Conservation (phyloP, 92 coral and sea anemone genomes). For the Palythoa heliodiscus region DNA sequence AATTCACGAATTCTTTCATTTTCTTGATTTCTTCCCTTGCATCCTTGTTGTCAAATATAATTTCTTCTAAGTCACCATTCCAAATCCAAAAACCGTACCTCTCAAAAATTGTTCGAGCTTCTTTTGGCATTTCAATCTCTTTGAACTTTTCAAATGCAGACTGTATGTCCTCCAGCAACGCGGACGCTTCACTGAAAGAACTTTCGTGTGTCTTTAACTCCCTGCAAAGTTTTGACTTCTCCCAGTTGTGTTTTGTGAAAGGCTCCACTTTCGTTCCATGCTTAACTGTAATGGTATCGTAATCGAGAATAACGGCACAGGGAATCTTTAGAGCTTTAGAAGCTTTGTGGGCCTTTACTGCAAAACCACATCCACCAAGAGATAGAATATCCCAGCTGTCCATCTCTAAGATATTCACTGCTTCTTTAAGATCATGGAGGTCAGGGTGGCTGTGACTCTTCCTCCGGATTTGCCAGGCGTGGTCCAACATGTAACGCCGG, state of each 20-base stretch:
- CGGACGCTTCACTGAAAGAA: not conserved
- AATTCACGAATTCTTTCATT: not conserved
- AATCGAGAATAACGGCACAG: conserved; percentile 33
- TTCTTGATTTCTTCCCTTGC: not conserved
- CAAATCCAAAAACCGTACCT: conserved; percentile 35
- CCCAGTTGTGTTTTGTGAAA: conserved; percentile 28
- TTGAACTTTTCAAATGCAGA: not conserved
- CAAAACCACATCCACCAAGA: conserved; percentile 29
- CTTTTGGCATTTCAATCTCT: not conserved
- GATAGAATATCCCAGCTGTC: conserved; percentile 43
- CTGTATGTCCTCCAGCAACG: not conserved
- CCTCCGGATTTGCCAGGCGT: not conserved
- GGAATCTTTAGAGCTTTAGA: conserved; percentile 24
- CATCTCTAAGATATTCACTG: conserved; percentile 15
- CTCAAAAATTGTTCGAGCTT: not conserved
- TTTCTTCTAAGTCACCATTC: conserved; percentile 23
- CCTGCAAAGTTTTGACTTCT: conserved; percentile 18
- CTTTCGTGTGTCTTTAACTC: not conserved
- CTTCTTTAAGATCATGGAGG: not conserved
- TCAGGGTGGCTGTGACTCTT: not conserved
- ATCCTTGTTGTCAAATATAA: conserved; percentile 15
- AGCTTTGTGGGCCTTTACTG: conserved; percentile 39
- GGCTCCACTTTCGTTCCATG: conserved; percentile 14
- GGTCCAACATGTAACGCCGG: conserved; percentile 5
- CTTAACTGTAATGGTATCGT: conserved; percentile 13